Evolutionary conservation across 2,888 invertebrate species (phyloP), one percentile per base, ranked within the genome.

Genomic region (Gastrophysa polygoni): DNA sequence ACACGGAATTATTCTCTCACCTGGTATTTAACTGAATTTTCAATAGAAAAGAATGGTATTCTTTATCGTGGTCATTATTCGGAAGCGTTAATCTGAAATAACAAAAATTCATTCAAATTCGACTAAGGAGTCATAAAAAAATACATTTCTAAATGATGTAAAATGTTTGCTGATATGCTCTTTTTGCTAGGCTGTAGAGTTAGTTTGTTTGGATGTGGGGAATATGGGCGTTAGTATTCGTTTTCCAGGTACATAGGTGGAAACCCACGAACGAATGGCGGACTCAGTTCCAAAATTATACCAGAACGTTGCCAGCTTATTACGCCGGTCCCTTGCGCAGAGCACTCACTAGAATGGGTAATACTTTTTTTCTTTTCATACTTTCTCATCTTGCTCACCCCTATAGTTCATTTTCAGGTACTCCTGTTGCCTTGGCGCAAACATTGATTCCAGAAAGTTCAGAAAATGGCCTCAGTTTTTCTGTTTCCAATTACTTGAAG

Each of bases 261-360:
- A 98, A 96, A 81, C 95, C 96, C 4, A 91, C 93, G 10, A 90
- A 90, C 50, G 96, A 96, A 78, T 96, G 98, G 94, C 89, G 95
- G 75, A 88, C 91, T 58, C 92, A 93, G 68, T 97, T 99, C 82
- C 94, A 95, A 73, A 92, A 91, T 80, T 99, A 99, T 77, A 87
- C 98, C 72, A 90, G 95, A 72, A 91, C 94, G n/a, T 94, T 98
- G 89, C 99, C 99, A 10, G 91, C 94, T 3, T 99, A 99, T 82
- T 99, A 98, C 82, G 90, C 91, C 55, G 87, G 87, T 73, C 95
- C 97, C 21, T 82, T 99, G 71, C 88, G 95, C 69, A 87, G 96
- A 82, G 97, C 96, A 0, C 82, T 99, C 59, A 89, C 91, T 7
- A 89, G 95, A 78, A 96, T 98, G 91, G 95, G 94, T 67, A 69